Percentiles rank a stretch among this genome's conserved stretches.
These are phyloP conservation scores for Melipona bicolor DNA, from an alignment of 2,888 invertebrate species.

Conservation along the genomic window DNA sequence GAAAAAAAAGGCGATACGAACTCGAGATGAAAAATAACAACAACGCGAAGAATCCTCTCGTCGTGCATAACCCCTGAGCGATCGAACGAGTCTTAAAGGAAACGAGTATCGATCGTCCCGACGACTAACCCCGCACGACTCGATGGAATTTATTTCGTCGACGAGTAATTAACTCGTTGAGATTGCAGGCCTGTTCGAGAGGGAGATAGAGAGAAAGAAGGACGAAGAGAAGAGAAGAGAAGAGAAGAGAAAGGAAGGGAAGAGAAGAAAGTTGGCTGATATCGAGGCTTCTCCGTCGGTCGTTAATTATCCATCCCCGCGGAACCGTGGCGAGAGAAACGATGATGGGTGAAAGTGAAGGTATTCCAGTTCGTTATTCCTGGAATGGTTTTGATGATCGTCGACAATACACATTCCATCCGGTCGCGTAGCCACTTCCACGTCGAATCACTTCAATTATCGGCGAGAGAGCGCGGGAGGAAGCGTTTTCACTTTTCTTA, in stretches of 20 bases:
- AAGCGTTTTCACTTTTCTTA: slow-evolving; percentile 69
- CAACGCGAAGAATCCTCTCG: not conserved
- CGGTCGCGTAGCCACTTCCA: slow-evolving; percentile 45
- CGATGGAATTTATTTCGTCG: slow-evolving; percentile 57
- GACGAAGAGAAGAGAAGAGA: not conserved
- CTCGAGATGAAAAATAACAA: not conserved
- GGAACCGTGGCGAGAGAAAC: slow-evolving; percentile 47
- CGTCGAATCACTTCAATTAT: slow-evolving; percentile 54
- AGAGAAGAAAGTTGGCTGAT: slow-evolving; percentile 32
- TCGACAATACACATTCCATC: slow-evolving; percentile 57
- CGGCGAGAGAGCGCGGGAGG: slow-evolving; percentile 43
- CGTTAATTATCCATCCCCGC: slow-evolving; percentile 60
- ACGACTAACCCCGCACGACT: not conserved
- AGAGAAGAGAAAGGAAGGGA: not conserved
- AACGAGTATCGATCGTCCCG: too few species aligned
- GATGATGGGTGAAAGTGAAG: slow-evolving; percentile 58
- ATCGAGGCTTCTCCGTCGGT: slow-evolving; percentile 34
- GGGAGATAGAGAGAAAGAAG: not conserved
- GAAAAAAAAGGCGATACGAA: too few species aligned
- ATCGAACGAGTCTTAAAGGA: not conserved
- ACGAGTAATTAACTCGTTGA: slow-evolving; percentile 51
- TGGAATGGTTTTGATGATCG: slow-evolving; percentile 51
- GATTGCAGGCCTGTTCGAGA: not conserved
- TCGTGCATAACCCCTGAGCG: not conserved
- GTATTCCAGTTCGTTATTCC: slow-evolving; percentile 39